Evolutionary conservation across 2,113 vertebrate species (phyloP), one percentile per base, ranked within the genome.

Genomic region (Hepsetus odoe): DNA sequence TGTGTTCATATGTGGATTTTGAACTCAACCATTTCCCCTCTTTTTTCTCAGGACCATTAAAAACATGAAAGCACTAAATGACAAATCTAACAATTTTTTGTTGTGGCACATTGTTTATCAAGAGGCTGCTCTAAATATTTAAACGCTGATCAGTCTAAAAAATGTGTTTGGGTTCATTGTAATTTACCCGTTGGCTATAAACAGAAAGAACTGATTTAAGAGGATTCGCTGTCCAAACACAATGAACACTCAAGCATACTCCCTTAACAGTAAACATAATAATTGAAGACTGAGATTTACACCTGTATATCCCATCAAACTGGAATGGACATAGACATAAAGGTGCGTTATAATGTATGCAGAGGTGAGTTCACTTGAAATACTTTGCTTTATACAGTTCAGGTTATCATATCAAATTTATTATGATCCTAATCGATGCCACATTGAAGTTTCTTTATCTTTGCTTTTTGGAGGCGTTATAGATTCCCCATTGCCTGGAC

Each of bases 371-470:
- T 65, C 0, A 18, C 18, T n/a, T 65, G 40, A 72, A 83, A 72
- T 76, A 61, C 77, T 72, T 49, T 18, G 16, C 24, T 79, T 69
- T 68, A 73, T 69, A 76, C 73, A 80, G 30, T 78, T 67, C 68
- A 71, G 62, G 75, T 56, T 65, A 76, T 80, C 72, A 80, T 76
- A 66, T 61, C n/a, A 80, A 30, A 83, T 83, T 73, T 77, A 80
- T 83, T 77, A 83, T 51, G 64, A 40, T 77, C 35, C 14, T 22
- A 73, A 83, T 83, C 82, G 49, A 83, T 79, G 58, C 44, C 28
- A 65, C 59, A 72, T 80, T 77, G 55, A 33, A 76, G 73, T 83
- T 76, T 72, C 65, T 61, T 83, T 76, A 44, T 77, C n/a, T 74
- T 76, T n/a, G 68, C n/a, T 65, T 80, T 64, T 59, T 71, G 72